Evolutionary conservation across 2,888 invertebrate species (phyloP), one percentile per base, ranked within the genome.

Genomic region (Eugnorisma glareosa): DNA sequence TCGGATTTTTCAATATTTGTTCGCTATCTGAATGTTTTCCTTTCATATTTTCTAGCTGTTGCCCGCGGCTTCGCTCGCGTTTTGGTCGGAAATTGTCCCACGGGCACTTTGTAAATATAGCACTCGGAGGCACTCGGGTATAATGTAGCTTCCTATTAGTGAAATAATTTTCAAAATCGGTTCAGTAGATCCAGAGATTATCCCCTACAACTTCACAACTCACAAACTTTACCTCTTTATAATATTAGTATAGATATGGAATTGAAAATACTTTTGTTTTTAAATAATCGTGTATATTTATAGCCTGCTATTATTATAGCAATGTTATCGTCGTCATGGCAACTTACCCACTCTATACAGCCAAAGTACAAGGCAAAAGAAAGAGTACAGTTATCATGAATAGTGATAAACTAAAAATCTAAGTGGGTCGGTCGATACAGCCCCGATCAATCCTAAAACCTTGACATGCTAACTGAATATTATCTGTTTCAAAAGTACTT

Each of bases 341-440:
- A 79, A 76, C 66, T 3, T 8, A 48, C 1, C 11, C 24, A 57
- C 40, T 67, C 15, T 45, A 67, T 67, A 37, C 40, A 57, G 57
- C 15, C 21, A 24, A 28, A 45, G 15, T 64, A 63, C 13, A 51
- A 67, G 24, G 8, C 35, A 51, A 79, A 57, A 79, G 13, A 70
- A 67, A 64, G 21, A 31, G 21, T 64, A 28, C 31, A 83, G 43
- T 75, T 48, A 57, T 75, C 48, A 86, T 57, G 66, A 51, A 66
- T 66, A 82, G 64, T 73, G 61, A 57, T 67, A 67, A 67, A 82
- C 18, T 57, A 6, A 79, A 81, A 31, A 73, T 64, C 48, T 43
- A 88, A 73, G 79, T 89, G 76, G 88, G 87, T 85, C 87, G 80
- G 59, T 87, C 88, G 75, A 87, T 87, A 85, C 45, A 59, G 67